Percentiles rank a stretch among this genome's conserved stretches.
These are phyloP conservation scores for Lagodon rhomboides DNA, from an alignment of 2,797 vertebrate genomes.

Conservation along the genomic window DNA sequence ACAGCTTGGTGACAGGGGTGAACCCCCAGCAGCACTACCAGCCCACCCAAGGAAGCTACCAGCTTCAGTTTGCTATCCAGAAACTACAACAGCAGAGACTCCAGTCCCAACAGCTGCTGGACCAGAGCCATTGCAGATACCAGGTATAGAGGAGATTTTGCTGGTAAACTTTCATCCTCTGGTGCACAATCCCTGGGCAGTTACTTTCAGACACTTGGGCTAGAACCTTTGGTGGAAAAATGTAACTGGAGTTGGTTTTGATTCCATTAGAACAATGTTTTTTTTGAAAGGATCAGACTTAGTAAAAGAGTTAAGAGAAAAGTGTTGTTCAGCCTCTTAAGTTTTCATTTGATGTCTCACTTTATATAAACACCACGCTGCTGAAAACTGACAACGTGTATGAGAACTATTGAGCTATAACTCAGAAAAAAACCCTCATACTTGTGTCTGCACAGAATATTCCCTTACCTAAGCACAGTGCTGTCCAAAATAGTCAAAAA, in stretches of 20 bases:
- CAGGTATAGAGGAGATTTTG: slow-evolving; percentile 83
- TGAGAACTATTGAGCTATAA: slow-evolving; percentile 58
- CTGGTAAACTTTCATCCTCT: slow-evolving; percentile 17
- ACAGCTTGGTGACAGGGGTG: slow-evolving; percentile 72
- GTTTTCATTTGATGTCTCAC: slow-evolving; percentile 43
- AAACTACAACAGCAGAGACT: slow-evolving; percentile 92
- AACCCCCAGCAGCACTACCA: slow-evolving; percentile 79
- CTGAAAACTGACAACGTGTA: slow-evolving; percentile 44
- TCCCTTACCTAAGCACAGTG: slow-evolving; percentile 56
- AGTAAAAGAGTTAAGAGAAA: slow-evolving; percentile 10
- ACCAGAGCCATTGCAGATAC: slow-evolving; percentile 87
- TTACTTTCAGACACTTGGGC: slow-evolving; percentile 32
- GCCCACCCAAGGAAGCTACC: slow-evolving; percentile 85
- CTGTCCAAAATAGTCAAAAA: slow-evolving; percentile 57
- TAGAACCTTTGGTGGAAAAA: not conserved
- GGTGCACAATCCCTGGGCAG: slow-evolving; percentile 15
- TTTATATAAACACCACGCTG: slow-evolving; percentile 44
- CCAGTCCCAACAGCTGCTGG: slow-evolving; percentile 87
- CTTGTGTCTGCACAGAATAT: slow-evolving; percentile 71
- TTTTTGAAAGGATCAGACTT: not conserved
- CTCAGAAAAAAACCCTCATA: slow-evolving; percentile 63
- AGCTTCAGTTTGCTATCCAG: slow-evolving; percentile 92
- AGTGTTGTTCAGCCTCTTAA: slow-evolving; percentile 24
- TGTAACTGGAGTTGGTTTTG: not conserved
- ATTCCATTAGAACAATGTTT: slow-evolving; percentile 12